phyloP scores from a whole-genome alignment of 2,888 invertebrate genomes.

The Acleris emargana region DNA sequence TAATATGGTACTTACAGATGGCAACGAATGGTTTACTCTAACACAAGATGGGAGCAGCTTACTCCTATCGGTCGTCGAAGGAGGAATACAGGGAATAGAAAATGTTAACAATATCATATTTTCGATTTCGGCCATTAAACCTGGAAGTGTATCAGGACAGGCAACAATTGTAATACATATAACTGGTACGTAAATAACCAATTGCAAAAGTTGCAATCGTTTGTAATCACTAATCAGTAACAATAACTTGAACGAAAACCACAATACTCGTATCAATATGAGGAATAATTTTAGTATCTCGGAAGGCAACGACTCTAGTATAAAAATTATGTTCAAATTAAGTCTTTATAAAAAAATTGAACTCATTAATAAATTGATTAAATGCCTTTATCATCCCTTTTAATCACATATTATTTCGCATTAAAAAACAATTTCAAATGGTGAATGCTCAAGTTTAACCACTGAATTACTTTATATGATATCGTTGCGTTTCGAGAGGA shows the following conservation, averaged over 20 bases:
- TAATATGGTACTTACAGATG: slow-evolving; percentile 41
- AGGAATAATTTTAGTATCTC: no score
- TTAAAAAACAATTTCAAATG: no score
- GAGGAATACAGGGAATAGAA: slow-evolving; percentile 34
- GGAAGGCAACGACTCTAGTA: no score
- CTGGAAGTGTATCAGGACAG: slow-evolving; percentile 40
- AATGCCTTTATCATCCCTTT: no score
- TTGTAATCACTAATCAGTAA: background rate
- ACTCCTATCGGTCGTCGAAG: slow-evolving; percentile 32
- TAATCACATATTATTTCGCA: no score
- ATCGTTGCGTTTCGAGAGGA: no score
- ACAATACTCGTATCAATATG: background rate
- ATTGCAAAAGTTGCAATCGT: background rate
- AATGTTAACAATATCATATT: slow-evolving; percentile 44
- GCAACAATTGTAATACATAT: slow-evolving; percentile 45
- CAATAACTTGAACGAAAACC: slow-evolving; percentile 14
- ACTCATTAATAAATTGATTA: no score
- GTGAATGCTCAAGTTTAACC: no score
- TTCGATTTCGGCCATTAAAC: slow-evolving; percentile 44
- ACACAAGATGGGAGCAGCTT: slow-evolving; percentile 39
- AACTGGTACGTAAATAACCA: slow-evolving; percentile 38
- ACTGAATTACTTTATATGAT: no score
- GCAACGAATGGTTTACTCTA: slow-evolving; percentile 44
- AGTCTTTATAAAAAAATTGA: no score
- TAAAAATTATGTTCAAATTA: no score